A percentile compares a stretch with the other conserved stretches of the same genome.
These are phyloP conservation scores for Zoanthus sociatus DNA, from an alignment of 92 coral and sea anemone species.

Conservation along the genomic window DNA sequence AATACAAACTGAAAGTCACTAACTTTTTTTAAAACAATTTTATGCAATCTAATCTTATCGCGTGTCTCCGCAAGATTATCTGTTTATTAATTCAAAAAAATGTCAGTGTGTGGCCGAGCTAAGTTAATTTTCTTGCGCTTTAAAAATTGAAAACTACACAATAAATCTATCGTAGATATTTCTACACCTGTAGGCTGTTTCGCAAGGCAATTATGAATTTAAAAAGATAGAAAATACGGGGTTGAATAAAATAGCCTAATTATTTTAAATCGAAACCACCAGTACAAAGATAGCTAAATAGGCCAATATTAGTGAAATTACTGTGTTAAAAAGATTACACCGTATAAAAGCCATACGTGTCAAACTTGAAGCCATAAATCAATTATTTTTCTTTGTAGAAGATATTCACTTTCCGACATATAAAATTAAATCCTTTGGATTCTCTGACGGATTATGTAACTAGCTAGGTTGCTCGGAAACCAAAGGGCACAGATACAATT, in stretches of 20 bases:
- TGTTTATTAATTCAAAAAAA: conserved; percentile 37
- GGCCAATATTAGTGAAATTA: conserved; percentile 17
- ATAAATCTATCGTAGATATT: neutral
- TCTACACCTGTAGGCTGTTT: neutral
- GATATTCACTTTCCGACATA: neutral
- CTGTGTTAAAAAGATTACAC: conserved; percentile 26
- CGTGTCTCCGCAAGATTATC: conserved; percentile 43
- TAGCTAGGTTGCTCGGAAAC: conserved; percentile 19
- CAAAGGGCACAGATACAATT: conserved; percentile 12
- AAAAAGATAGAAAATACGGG: neutral
- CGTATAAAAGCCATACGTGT: neutral
- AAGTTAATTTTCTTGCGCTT: conserved; percentile 40
- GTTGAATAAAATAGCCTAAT: neutral
- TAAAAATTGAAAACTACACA: conserved; percentile 13
- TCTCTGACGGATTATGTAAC: neutral
- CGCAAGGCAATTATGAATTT: neutral
- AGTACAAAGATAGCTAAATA: conserved; percentile 9
- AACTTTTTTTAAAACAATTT: conserved; percentile 7
- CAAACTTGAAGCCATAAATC: conserved; percentile 22
- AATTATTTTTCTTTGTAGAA: neutral
- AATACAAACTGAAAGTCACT: too few relatives aligned
- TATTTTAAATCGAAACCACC: conserved; percentile 3
- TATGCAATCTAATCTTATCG: conserved; percentile 36
- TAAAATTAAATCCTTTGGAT: neutral
- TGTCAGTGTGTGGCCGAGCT: conserved; percentile 27